Conservation (phyloP, 2,113 vertebrate genomes). For the Callaeas wilsoni region DNA sequence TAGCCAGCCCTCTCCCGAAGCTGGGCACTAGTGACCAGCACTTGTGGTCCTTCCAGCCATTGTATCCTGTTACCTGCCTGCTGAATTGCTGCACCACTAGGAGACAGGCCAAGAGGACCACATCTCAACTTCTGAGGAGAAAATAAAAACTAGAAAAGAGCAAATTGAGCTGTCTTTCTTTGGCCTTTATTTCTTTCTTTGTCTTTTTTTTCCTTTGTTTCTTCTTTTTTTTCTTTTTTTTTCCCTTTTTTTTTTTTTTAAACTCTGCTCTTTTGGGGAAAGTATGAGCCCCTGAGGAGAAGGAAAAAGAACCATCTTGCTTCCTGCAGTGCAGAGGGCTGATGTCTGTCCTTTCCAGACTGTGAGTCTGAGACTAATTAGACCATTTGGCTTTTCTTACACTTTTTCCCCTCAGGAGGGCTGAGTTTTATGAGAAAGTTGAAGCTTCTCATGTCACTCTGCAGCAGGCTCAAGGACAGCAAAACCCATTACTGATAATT, state of each 20-base stretch:
- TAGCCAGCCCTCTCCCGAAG: not conserved
- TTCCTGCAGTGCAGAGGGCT: not conserved
- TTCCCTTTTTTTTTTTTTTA: not conserved
- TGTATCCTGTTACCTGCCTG: not conserved
- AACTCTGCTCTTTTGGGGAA: not conserved
- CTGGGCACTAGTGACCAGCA: not conserved
- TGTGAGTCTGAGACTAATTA: slow-evolving; percentile 22
- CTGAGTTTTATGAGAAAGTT: slow-evolving; percentile 1
- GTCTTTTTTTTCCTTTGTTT: not conserved
- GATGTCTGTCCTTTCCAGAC: not conserved
- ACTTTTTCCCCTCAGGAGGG: not conserved
- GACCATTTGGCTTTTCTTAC: slow-evolving; percentile 15
- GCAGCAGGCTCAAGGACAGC: slow-evolving; percentile 29
- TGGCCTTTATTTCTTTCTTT: not conserved
- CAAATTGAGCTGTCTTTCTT: not conserved
- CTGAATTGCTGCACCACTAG: not conserved
- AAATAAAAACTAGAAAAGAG: not conserved
- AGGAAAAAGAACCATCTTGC: not conserved
- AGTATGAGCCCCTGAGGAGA: not conserved
- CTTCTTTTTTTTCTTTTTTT: not conserved
- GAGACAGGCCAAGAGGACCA: not conserved
- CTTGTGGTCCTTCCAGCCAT: not conserved
- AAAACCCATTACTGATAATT: not conserved
- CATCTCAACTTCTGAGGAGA: not conserved
- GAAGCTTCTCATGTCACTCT: not conserved